Evolutionary conservation across 1,140 invertebrate genomes (phyloP).

Genomic region (Parasteatoda tepidariorum): DNA sequence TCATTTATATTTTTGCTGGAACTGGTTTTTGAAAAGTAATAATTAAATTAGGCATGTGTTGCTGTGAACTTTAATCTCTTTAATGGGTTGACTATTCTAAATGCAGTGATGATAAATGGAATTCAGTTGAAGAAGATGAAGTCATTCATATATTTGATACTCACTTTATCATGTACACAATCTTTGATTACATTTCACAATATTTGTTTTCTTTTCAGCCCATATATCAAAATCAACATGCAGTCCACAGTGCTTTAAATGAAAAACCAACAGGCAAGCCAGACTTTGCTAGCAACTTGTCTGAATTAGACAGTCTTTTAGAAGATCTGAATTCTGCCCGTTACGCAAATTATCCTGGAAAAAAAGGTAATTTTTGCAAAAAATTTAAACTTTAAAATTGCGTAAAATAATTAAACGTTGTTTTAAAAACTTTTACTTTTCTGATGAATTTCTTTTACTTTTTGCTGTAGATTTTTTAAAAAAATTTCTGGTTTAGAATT

Average conservation of each 20-base stretch:
- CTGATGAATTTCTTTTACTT: background rate
- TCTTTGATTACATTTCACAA: too few relatives aligned
- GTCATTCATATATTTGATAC: too few relatives aligned
- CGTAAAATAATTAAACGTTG: background rate
- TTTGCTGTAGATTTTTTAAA: background rate
- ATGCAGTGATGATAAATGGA: too few relatives aligned
- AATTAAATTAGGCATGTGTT: too few relatives aligned
- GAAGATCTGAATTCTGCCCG: slow-evolving; percentile 89
- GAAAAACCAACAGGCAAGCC: slow-evolving; percentile 69
- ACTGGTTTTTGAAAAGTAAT: too few relatives aligned
- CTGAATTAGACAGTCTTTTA: slow-evolving; percentile 89
- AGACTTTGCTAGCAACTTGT: slow-evolving; percentile 82
- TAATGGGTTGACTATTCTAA: too few relatives aligned
- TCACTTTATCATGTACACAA: too few relatives aligned
- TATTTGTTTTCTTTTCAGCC: slow-evolving; percentile 71
- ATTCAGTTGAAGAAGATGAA: too few relatives aligned
- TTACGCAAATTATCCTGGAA: slow-evolving; percentile 73
- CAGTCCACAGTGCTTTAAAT: slow-evolving; percentile 72
- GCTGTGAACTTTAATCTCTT: too few relatives aligned
- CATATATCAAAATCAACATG: slow-evolving; percentile 77
- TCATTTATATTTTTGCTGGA: too few relatives aligned
- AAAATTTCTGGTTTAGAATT: too few relatives aligned
- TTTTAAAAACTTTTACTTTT: background rate
- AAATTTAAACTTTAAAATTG: too few relatives aligned
- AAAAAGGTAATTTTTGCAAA: slow-evolving; percentile 64